A percentile compares a stretch with the other conserved stretches of the same genome.
These are phyloP conservation scores for Mus pahari DNA, from an alignment of 2,113 vertebrate genomes.

Conservation along the genomic window DNA sequence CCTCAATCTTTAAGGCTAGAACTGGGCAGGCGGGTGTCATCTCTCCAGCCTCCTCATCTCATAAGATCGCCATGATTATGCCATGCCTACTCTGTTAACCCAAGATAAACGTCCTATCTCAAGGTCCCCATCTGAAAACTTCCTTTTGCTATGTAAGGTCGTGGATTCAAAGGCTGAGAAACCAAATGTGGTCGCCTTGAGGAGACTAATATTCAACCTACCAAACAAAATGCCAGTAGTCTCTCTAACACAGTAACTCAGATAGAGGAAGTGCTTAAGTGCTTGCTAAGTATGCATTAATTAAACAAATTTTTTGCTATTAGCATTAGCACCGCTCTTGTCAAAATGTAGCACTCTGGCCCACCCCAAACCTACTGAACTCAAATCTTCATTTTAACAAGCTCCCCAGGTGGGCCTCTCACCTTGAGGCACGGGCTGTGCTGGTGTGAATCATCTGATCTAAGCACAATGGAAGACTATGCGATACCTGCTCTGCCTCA, in stretches of 20 bases:
- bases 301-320: constrained; percentile 50
- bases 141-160: neutral
- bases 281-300: neutral
- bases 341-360: constrained; percentile 54
- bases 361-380: constrained; percentile 4
- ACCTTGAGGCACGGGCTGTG: neutral
- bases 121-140: neutral
- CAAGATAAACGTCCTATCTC: neutral
- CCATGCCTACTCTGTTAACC: neutral
- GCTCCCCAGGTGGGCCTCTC: constrained; percentile 28
- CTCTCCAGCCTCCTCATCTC: neutral
- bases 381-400: constrained; percentile 57
- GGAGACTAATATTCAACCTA: neutral
- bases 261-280: neutral
- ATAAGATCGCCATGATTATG: neutral
- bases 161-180: neutral
- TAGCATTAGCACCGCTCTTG: constrained; percentile 26
- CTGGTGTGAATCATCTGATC: constrained; percentile 14
- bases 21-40: neutral
- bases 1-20: neutral
- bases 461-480: neutral
- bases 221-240: neutral
- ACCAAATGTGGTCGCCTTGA: neutral
- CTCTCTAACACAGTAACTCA: neutral
- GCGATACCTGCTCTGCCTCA: neutral